Percentiles rank a stretch among this genome's conserved stretches.
phyloP scores from a whole-genome alignment of 53 echinoderm and acorn worm species.

The Luidia sarsii region DNA sequence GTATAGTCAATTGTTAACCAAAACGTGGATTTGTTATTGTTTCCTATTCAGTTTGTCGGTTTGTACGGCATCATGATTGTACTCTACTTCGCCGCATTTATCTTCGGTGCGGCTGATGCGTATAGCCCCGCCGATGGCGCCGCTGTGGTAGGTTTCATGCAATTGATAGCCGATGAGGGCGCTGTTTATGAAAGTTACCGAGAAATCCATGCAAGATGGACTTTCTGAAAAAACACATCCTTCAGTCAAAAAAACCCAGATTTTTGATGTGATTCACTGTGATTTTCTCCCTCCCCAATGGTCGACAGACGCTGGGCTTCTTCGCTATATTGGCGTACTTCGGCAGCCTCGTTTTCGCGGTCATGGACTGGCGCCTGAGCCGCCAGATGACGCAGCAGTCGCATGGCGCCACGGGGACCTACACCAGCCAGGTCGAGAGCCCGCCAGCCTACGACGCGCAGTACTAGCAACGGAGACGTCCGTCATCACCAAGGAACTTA shows the following conservation, averaged over 20 bases:
- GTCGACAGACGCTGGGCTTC: conserved; percentile 34
- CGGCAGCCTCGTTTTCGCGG: conserved; percentile 20
- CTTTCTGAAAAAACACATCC: too few relatives aligned
- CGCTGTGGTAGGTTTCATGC: conserved; percentile 27
- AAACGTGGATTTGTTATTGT: too few relatives aligned
- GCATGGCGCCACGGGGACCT: conserved; percentile 6
- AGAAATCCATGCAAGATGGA: too few relatives aligned
- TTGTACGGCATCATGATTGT: conserved; percentile 9
- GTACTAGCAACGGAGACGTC: background rate
- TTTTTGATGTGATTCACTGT: background rate
- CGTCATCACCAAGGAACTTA: too few relatives aligned
- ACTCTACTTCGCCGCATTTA: conserved; percentile 22
- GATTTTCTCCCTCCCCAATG: background rate
- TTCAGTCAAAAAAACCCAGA: too few relatives aligned
- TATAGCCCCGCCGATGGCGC: background rate
- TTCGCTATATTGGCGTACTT: conserved; percentile 25
- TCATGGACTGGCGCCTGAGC: conserved; percentile 25
- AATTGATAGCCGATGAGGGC: too few relatives aligned
- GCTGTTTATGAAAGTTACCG: too few relatives aligned
- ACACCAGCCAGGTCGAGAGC: background rate
- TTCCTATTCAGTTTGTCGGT: conserved; percentile 13
- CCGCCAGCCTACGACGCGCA: conserved; percentile 2
- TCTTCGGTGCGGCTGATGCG: conserved; percentile 9
- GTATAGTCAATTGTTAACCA: too few relatives aligned
- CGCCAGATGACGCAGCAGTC: conserved; percentile 24